Percentiles rank a stretch among this genome's conserved stretches.
Evolutionary conservation across 2,113 vertebrate species (phyloP).

Genomic region (Alces alces): DNA sequence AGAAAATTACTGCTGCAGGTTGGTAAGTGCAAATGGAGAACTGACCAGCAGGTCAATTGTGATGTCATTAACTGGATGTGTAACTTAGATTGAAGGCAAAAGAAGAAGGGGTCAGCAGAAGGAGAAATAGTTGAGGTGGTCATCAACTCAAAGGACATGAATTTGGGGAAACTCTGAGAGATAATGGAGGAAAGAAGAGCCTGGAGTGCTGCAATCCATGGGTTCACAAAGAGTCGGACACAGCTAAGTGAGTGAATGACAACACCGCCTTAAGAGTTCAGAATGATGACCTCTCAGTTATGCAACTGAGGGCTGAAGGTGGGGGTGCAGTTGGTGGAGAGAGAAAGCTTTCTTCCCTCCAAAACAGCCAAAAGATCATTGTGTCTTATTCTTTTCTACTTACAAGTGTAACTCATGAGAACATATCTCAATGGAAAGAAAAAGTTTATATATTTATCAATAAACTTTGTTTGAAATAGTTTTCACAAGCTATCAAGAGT

Average conservation of each 20-base stretch:
- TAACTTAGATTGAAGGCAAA: slow-evolving; percentile 21
- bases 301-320: slow-evolving; percentile 30
- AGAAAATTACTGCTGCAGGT: neutral
- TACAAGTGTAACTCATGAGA: slow-evolving; percentile 25
- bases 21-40: slow-evolving; percentile 68
- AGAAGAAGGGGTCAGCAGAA: neutral
- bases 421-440: neutral
- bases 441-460: neutral
- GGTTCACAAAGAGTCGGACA: neutral
- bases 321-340: neutral
- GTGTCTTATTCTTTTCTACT: slow-evolving; percentile 29
- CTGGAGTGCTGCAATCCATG: neutral
- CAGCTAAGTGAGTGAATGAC: neutral
- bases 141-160: neutral
- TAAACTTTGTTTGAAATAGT: slow-evolving; percentile 2
- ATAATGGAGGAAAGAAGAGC: neutral
- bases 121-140: neutral
- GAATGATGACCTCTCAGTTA: slow-evolving; percentile 70
- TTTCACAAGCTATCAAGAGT: neutral
- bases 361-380: slow-evolving; percentile 60
- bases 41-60: slow-evolving; percentile 54
- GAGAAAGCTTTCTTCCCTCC: slow-evolving; percentile 69
- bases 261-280: slow-evolving; percentile 12
- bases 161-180: neutral
- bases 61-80: slow-evolving; percentile 76